phyloP scores from a whole-genome alignment of 1,140 invertebrate species.

The Leptinotarsa defecta region DNA sequence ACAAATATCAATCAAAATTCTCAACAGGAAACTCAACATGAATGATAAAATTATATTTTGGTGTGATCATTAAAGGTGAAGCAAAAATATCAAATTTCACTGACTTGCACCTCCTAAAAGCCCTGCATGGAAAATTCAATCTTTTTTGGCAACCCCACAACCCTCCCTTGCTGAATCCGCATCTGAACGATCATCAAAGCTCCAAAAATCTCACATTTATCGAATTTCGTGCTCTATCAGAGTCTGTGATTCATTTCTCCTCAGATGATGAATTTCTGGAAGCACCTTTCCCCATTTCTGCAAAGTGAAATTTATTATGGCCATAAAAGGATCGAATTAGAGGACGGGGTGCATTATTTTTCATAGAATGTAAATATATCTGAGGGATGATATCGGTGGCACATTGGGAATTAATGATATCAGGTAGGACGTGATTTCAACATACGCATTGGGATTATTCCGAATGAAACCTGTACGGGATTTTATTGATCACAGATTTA shows the following conservation, averaged over 20 bases:
- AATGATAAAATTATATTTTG: too few species aligned
- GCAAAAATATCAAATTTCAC: too few species aligned
- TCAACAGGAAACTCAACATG: too few species aligned
- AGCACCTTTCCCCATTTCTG: conserved; percentile 2
- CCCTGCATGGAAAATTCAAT: too few species aligned
- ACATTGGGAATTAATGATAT: conserved; percentile 31
- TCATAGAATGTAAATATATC: conserved; percentile 27
- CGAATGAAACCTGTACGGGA: conserved; percentile 19
- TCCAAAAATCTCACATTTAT: too few species aligned
- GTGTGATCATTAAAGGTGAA: too few species aligned
- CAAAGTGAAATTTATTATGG: conserved; percentile 10
- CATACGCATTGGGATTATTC: conserved; percentile 22
- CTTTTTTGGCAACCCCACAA: too few species aligned
- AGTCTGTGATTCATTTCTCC: neutral
- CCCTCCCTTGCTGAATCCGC: too few species aligned
- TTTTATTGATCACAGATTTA: conserved; percentile 28
- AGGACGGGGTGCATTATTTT: conserved; percentile 14
- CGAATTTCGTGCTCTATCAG: neutral
- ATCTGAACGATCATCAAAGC: too few species aligned
- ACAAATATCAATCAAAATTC: too few species aligned
- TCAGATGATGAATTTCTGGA: conserved; percentile 2
- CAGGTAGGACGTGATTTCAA: conserved; percentile 27
- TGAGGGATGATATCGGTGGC: conserved; percentile 24
- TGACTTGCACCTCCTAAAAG: too few species aligned
- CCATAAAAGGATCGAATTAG: conserved; percentile 19